phyloP scores from a whole-genome alignment of 2,888 invertebrate species.

The Andrena chrysosceles region DNA sequence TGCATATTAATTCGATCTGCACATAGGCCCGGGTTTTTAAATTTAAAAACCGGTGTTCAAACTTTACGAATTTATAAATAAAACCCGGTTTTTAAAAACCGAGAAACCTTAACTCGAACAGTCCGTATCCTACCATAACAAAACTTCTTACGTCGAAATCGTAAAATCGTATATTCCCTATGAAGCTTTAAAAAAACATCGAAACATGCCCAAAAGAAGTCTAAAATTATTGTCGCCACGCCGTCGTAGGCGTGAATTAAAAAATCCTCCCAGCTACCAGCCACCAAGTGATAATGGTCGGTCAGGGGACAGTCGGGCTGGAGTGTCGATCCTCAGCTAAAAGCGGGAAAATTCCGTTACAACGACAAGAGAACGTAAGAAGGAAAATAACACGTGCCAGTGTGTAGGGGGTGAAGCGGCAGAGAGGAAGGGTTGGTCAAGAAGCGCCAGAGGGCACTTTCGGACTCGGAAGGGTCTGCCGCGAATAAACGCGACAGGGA shows the following conservation, averaged over 20 bases:
- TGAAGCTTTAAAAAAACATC: not conserved
- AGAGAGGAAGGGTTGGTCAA: constrained; percentile 47
- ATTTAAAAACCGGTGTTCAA: too few species aligned
- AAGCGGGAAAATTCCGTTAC: constrained; percentile 33
- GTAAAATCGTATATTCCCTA: too few species aligned
- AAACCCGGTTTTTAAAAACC: too few species aligned
- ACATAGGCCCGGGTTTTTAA: too few species aligned
- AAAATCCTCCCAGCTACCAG: constrained; percentile 1
- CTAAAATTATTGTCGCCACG: not conserved
- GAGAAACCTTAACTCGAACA: too few species aligned
- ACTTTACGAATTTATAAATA: too few species aligned
- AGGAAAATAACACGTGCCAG: constrained; percentile 54
- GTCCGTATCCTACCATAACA: too few species aligned
- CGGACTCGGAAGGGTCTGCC: constrained; percentile 51
- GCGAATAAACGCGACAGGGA: constrained; percentile 55
- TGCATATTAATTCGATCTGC: too few species aligned
- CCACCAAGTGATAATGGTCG: constrained; percentile 28
- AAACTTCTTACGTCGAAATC: too few species aligned
- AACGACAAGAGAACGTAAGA: constrained; percentile 29
- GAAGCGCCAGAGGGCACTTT: constrained; percentile 62
- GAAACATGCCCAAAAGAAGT: not conserved
- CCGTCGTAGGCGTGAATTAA: not conserved
- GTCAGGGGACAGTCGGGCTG: constrained; percentile 21
- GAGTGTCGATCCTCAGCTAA: constrained; percentile 26
- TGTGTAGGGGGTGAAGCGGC: not conserved